Conservation (phyloP, 2,888 invertebrate species). For the Tipula vernalis region DNA sequence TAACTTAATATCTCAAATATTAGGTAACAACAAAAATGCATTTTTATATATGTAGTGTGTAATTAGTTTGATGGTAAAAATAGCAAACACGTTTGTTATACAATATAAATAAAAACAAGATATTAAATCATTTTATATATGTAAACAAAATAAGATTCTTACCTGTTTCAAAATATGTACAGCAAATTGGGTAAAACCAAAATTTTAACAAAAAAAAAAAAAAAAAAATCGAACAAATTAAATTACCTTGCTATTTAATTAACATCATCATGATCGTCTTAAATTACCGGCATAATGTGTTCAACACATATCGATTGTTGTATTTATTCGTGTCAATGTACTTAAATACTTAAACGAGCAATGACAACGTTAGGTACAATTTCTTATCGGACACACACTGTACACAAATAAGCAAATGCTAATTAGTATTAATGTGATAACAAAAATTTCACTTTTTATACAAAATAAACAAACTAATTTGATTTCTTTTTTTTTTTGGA, state of each 20-base stretch:
- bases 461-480: neutral
- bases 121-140: no score
- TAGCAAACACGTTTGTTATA: neutral
- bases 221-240: neutral
- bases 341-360: neutral
- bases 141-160: neutral
- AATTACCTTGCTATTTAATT: neutral
- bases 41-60: no score
- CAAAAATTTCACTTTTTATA: neutral
- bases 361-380: neutral
- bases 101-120: neutral
- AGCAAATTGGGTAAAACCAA: no score
- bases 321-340: no score
- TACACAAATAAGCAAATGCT: neutral
- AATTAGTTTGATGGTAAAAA: neutral
- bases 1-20: no score
- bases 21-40: no score
- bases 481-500: neutral
- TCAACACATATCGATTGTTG: no score
- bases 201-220: no score
- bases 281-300: neutral
- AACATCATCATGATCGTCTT: neutral
- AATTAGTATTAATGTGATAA: neutral
- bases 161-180: neutral
- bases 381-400: neutral